Evolutionary conservation across 2,888 invertebrate species (phyloP).

Genomic region (Notocelia uddmanniana): DNA sequence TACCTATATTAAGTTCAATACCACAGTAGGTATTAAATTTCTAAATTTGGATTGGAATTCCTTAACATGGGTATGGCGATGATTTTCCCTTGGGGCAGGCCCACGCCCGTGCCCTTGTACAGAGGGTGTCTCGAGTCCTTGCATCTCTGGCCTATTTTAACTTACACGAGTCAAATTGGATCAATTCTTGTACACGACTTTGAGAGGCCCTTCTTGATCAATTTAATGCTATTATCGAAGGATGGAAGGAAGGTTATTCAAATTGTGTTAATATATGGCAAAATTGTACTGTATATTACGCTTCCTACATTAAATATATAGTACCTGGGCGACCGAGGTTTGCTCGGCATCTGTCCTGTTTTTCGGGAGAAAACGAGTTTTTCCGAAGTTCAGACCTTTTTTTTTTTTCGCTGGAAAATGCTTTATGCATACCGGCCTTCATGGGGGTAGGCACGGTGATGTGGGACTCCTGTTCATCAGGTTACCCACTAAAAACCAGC

Average conservation of each 20-base stretch:
- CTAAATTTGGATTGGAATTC: conserved; percentile 35
- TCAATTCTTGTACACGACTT: conserved; percentile 19
- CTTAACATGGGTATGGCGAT: conserved; percentile 40
- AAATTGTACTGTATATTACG: not conserved
- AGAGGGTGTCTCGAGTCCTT: conserved; percentile 39
- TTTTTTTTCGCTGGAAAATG: too few species aligned
- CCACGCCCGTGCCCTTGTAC: conserved; percentile 39
- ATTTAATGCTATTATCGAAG: not conserved
- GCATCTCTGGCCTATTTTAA: conserved; percentile 17
- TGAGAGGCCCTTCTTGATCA: conserved; percentile 22
- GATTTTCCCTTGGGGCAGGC: conserved; percentile 50
- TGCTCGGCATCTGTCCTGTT: too few species aligned
- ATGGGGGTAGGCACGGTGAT: too few species aligned
- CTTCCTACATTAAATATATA: not conserved
- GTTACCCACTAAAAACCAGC: too few species aligned
- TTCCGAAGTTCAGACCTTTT: too few species aligned
- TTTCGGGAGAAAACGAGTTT: too few species aligned
- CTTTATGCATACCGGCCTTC: too few species aligned
- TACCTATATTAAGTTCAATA: not conserved
- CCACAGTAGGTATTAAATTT: not conserved
- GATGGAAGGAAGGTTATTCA: not conserved
- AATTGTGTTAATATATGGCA: not conserved
- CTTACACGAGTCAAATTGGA: conserved; percentile 12
- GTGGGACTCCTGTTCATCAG: too few species aligned
- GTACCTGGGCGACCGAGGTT: too few species aligned